Evolutionary conservation across 2,888 invertebrate species (phyloP), one percentile per base, ranked within the genome.

Genomic region (Hypolimnas misippus): DNA sequence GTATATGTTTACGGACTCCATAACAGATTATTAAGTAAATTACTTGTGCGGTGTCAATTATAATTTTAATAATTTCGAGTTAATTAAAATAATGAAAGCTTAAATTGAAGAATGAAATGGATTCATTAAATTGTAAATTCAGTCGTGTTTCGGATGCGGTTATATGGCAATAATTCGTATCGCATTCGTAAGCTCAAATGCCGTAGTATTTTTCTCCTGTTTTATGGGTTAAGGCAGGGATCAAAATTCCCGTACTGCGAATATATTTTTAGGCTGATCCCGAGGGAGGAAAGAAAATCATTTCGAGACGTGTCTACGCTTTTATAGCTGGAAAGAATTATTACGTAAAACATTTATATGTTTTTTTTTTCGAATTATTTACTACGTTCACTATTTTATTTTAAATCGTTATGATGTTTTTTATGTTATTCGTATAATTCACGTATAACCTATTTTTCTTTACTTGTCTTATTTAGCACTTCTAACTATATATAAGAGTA

Each of bases 281-380:
- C 52, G 2, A 10, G 52, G 42, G 65, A 58, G 58, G 38, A 57
- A 59, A 59, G 57, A 59, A 66, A 63, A 63, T 63, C 65, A 66
- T 66, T 63, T 57, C 25, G 40, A 51, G 57, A 65, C 57, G 62
- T 60, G 57, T 65, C 75, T 83, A 82, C 84, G 84, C 82, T 86
- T 87, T 87, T 87, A 88, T 86, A 80, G 86, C 82, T 69, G 72
- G 73, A 83, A 81, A 85, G 84, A 88, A 86, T 87, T 87, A 87
- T 86, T 86, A 81, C 79, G 85, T 87, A 86, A 87, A 87, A 86
- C 86, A 87, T 88, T 87, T 86, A 87, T 86, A 87, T 83, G 78
- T 81, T 81, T 86, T 84, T 76, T 76, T 81, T n/a, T n/a, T n/a
- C n/a, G 81, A 79, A 83, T 46, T 86, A 77, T 59, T 55, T 56